Evolutionary conservation across 2,888 invertebrate species (phyloP).

Genomic region (Colletes collaris): DNA sequence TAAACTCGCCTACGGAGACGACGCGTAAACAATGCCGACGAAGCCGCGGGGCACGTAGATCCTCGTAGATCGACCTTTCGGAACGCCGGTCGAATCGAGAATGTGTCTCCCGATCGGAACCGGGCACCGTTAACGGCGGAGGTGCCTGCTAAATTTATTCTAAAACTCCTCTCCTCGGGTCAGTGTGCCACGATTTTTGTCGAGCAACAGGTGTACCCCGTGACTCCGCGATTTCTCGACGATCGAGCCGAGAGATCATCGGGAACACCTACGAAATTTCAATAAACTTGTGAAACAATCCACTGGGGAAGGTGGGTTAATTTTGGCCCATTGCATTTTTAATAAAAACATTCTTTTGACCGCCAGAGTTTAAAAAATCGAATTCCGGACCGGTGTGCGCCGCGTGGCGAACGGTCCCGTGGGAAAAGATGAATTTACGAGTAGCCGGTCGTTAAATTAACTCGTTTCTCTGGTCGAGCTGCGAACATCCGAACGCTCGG

Average conservation of each 20-base stretch:
- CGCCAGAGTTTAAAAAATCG: too few species aligned
- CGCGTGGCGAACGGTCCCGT: neutral
- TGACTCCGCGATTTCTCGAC: conserved; percentile 40
- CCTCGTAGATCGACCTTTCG: conserved; percentile 50
- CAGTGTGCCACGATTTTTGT: conserved; percentile 78
- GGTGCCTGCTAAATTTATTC: conserved; percentile 77
- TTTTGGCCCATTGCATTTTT: too few species aligned
- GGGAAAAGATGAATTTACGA: conserved; percentile 39
- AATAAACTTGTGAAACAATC: too few species aligned
- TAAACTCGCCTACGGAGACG: conserved; percentile 19
- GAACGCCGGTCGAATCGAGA: conserved; percentile 59
- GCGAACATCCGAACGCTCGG: too few species aligned
- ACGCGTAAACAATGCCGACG: conserved; percentile 41
- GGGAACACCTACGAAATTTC: too few species aligned
- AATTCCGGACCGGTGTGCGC: too few species aligned
- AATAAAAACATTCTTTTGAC: too few species aligned
- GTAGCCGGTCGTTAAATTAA: conserved; percentile 24
- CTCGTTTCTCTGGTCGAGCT: conserved; percentile 16
- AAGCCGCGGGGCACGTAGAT: conserved; percentile 42
- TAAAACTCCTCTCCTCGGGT: conserved; percentile 75
- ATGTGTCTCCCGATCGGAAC: conserved; percentile 51
- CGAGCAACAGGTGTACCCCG: conserved; percentile 56
- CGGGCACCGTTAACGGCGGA: conserved; percentile 73
- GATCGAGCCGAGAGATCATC: neutral
- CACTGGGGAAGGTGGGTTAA: too few species aligned